Conservation (phyloP, 1,140 invertebrate species). For the Micrasema minimum region DNA sequence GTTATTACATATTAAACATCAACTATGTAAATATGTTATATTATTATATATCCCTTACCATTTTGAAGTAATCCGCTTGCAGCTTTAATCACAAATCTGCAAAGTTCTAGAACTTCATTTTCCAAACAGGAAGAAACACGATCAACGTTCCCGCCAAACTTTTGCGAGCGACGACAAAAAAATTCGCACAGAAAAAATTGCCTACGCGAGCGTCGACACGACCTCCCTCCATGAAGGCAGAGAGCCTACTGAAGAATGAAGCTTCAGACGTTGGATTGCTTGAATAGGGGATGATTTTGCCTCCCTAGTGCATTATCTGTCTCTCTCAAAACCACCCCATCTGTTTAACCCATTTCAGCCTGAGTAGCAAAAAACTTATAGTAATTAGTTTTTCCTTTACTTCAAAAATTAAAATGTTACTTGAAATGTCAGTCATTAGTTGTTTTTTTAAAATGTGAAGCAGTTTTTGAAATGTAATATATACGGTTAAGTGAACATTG, state of each 20-base stretch:
- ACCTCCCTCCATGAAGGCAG: conserved; percentile 1
- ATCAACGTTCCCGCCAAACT: conserved; percentile 19
- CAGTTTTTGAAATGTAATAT: too few species aligned
- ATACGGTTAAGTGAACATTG: too few species aligned
- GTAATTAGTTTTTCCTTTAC: too few species aligned
- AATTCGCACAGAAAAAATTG: not conserved
- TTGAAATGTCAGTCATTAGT: too few species aligned
- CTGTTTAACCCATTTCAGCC: conserved; percentile 11
- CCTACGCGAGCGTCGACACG: not conserved
- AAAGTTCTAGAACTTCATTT: not conserved
- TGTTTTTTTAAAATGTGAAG: too few species aligned
- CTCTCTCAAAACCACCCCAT: conserved; percentile 33
- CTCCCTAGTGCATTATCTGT: conserved; percentile 34
- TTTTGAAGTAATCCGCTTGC: conserved; percentile 16
- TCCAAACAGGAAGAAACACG: conserved; percentile 8
- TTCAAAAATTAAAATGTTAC: too few species aligned
- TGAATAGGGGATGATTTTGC: conserved; percentile 29
- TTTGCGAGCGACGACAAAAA: conserved; percentile 1
- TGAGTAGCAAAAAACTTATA: too few species aligned
- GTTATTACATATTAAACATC: too few species aligned
- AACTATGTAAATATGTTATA: too few species aligned
- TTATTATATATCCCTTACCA: too few species aligned
- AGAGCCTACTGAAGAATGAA: conserved; percentile 1
- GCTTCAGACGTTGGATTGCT: not conserved
- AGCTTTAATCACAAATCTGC: not conserved